These are phyloP conservation scores for Drosophila sp. DNA, from an alignment of 1,140 invertebrate species.

Conservation along the genomic window DNA sequence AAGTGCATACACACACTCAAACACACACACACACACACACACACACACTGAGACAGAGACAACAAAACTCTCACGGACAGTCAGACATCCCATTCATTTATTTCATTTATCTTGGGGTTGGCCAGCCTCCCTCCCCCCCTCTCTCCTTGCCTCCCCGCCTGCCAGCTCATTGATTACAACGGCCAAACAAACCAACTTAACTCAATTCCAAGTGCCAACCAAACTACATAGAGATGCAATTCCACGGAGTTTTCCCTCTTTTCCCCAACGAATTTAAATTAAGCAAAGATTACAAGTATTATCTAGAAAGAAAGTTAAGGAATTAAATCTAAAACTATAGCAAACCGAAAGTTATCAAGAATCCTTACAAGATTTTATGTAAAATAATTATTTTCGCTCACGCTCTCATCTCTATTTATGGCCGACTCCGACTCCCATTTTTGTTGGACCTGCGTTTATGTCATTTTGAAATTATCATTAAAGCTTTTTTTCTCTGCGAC, in stretches of 20 bases:
- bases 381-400: not conserved
- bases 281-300: too few species aligned
- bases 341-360: too few species aligned
- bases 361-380: too few species aligned
- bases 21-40: slow-evolving; percentile 13
- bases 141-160: slow-evolving; percentile 6
- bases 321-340: too few species aligned
- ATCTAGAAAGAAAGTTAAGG: too few species aligned
- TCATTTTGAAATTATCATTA: slow-evolving; percentile 80
- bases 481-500: slow-evolving; percentile 29
- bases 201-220: slow-evolving; percentile 6
- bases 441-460: slow-evolving; percentile 61
- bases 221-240: slow-evolving; percentile 25
- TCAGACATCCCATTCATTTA: slow-evolving; percentile 64
- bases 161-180: slow-evolving; percentile 65
- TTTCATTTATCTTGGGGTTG: slow-evolving; percentile 73
- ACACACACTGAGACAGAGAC: not conserved
- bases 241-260: not conserved
- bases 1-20: slow-evolving; percentile 43
- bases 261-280: too few species aligned
- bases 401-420: slow-evolving; percentile 36
- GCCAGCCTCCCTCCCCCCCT: slow-evolving; percentile 24
- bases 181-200: slow-evolving; percentile 12
- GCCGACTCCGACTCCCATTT: slow-evolving; percentile 23
- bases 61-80: slow-evolving; percentile 18